These are phyloP conservation scores for Premnoplex brunnescens DNA, from an alignment of 2,797 vertebrate species.

Conservation along the genomic window DNA sequence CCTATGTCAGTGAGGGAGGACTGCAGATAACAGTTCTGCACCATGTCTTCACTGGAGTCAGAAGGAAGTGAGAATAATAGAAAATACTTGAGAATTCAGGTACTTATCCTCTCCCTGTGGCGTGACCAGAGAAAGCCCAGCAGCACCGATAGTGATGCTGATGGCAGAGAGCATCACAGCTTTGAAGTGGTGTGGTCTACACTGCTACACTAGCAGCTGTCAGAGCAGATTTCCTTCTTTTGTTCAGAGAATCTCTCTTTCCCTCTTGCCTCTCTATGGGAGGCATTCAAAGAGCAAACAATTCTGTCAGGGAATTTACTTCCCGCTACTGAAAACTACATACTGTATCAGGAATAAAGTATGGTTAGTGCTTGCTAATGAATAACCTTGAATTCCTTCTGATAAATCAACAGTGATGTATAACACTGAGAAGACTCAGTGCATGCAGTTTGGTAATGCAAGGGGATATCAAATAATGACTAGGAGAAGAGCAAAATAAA, in stretches of 20 bases:
- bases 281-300: background rate
- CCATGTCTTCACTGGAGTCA: background rate
- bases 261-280: background rate
- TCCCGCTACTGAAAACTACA: background rate
- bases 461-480: background rate
- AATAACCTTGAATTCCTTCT: background rate
- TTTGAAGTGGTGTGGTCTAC: background rate
- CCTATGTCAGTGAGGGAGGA: background rate
- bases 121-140: background rate
- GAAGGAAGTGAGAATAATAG: conserved; percentile 44
- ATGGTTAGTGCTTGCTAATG: background rate
- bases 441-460: background rate
- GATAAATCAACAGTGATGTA: background rate
- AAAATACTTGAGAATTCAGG: conserved; percentile 12
- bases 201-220: background rate
- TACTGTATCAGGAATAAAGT: background rate
- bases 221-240: conserved; percentile 16
- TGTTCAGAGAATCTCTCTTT: background rate
- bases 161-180: background rate
- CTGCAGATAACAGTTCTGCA: conserved; percentile 49
- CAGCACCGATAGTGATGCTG: background rate
- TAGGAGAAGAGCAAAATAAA: background rate
- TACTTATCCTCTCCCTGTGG: background rate
- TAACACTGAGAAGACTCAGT: background rate
- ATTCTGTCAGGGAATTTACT: background rate